Evolutionary conservation across 1,140 invertebrate genomes (phyloP).

Genomic region (Hermatobates lingyangjiaoensis): DNA sequence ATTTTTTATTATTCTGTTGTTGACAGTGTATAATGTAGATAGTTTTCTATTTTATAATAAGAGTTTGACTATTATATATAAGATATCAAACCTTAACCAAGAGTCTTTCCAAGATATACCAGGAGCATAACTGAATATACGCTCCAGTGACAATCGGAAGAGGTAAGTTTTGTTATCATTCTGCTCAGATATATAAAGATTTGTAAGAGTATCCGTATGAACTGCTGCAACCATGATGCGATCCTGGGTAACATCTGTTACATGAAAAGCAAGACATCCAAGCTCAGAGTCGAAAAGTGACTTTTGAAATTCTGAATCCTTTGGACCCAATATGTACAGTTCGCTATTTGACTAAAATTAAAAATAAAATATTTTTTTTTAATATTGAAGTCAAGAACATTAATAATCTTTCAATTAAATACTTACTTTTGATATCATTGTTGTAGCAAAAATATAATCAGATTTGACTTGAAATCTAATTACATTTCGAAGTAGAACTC

Average conservation of each 20-base stretch:
- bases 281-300: conserved; percentile 54
- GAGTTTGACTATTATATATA: too few species aligned
- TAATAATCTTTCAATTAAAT: background rate
- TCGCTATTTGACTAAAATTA: conserved; percentile 37
- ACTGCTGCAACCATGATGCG: conserved; percentile 67
- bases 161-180: conserved; percentile 25
- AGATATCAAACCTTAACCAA: conserved; percentile 66
- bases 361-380: conserved; percentile 11
- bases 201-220: conserved; percentile 47
- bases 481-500: conserved; percentile 33
- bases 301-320: conserved; percentile 37
- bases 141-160: conserved; percentile 62
- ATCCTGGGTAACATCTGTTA: conserved; percentile 60
- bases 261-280: conserved; percentile 47
- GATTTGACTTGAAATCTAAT: conserved; percentile 64
- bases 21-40: too few species aligned
- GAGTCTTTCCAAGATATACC: conserved; percentile 49
- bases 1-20: too few species aligned
- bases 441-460: conserved; percentile 70
- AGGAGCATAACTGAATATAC: conserved; percentile 67
- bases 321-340: conserved; percentile 56
- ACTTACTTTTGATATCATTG: conserved; percentile 18
- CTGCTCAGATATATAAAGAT: conserved; percentile 59
- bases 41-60: too few species aligned
- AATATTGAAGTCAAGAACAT: background rate